Conservation (phyloP, 2,888 invertebrate genomes). For the Masnerella sp. region DNA sequence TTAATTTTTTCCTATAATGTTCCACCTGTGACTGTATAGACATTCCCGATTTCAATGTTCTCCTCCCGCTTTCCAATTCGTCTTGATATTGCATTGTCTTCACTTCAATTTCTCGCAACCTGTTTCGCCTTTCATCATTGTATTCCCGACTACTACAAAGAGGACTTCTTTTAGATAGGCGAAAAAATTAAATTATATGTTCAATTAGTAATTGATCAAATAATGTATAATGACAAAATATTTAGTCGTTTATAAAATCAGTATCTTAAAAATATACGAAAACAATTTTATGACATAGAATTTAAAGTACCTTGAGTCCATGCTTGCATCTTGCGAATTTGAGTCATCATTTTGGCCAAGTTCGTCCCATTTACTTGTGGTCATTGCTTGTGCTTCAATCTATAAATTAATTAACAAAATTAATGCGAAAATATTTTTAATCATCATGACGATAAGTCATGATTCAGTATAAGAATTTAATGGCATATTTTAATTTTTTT, state of each 20-base stretch:
- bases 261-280: too few relatives aligned
- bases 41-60: slow-evolving; percentile 86
- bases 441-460: background rate
- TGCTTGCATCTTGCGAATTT: slow-evolving; percentile 77
- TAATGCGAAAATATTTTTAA: background rate
- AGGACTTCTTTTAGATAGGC: slow-evolving; percentile 20
- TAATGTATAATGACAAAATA: too few relatives aligned
- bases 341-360: slow-evolving; percentile 80
- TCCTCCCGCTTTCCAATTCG: slow-evolving; percentile 92
- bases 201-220: too few relatives aligned
- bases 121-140: slow-evolving; percentile 85
- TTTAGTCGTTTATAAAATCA: too few relatives aligned
- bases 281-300: too few relatives aligned
- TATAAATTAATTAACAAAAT: slow-evolving; percentile 44
- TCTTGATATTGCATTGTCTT: slow-evolving; percentile 97
- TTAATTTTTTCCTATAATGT: slow-evolving; percentile 92
- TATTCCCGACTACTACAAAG: slow-evolving; percentile 78
- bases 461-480: too few relatives aligned
- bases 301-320: slow-evolving; percentile 73
- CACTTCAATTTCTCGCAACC: slow-evolving; percentile 94
- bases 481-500: background rate
- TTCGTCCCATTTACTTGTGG: slow-evolving; percentile 92
- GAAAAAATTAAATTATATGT: too few relatives aligned
- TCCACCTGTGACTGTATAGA: slow-evolving; percentile 90
- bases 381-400: slow-evolving; percentile 89